Evolutionary conservation across 2,113 vertebrate species (phyloP).

Genomic region (Podarcis muralis): DNA sequence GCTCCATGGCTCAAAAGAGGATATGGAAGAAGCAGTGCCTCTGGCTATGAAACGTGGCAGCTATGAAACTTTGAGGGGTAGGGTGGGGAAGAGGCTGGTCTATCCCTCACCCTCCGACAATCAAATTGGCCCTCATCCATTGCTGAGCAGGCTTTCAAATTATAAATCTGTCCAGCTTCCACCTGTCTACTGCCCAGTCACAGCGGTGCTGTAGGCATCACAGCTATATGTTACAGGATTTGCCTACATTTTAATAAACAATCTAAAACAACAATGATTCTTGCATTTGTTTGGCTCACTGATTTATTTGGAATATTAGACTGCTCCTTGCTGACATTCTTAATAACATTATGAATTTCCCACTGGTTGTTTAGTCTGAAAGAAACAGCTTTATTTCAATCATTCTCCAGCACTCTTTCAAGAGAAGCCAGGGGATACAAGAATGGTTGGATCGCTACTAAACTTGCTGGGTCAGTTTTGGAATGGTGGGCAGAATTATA

Average conservation of each 20-base stretch:
- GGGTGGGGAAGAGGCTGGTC: not conserved
- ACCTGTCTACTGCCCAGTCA: not conserved
- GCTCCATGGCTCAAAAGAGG: not conserved
- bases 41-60: not conserved
- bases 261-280: conserved; percentile 8
- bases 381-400: conserved; percentile 67
- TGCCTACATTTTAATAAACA: conserved; percentile 46
- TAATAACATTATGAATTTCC: conserved; percentile 44
- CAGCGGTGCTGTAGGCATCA: not conserved
- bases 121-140: not conserved
- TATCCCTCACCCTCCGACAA: not conserved
- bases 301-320: conserved; percentile 56
- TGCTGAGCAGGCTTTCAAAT: not conserved
- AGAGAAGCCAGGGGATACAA: conserved; percentile 59
- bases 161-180: not conserved
- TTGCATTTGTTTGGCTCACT: conserved; percentile 28
- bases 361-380: conserved; percentile 67
- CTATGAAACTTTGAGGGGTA: not conserved
- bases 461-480: conserved; percentile 32
- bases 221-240: conserved; percentile 16
- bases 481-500: conserved; percentile 2
- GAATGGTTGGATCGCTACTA: conserved; percentile 19
- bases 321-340: conserved; percentile 17
- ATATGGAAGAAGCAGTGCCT: not conserved
- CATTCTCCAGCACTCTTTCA: conserved; percentile 59